Conservation (phyloP, 2,797 vertebrate genomes). For the Megaceryle alcyon region DNA sequence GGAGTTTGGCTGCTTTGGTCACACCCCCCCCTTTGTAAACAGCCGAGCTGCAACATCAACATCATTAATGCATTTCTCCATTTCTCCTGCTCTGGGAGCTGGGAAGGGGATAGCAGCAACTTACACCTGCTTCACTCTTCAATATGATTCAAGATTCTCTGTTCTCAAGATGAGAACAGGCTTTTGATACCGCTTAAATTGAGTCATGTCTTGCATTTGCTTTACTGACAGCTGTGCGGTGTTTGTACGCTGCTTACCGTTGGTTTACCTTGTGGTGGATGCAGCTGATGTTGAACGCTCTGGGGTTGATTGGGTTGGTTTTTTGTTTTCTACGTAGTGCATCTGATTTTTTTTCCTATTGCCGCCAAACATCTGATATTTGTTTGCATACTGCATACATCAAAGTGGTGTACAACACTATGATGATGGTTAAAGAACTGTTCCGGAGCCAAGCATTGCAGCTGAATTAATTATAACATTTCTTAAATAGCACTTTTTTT, state of each 20-base stretch:
- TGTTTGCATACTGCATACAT: slow-evolving; percentile 54
- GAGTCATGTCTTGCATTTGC: neutral
- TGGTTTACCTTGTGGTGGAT: neutral
- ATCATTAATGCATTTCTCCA: accelerated
- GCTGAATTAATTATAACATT: slow-evolving; percentile 19
- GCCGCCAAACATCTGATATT: slow-evolving; percentile 52
- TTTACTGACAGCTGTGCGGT: accelerated
- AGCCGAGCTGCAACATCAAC: neutral
- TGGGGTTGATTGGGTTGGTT: neutral
- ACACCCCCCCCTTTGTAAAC: neutral
- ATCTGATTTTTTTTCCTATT: slow-evolving; percentile 40
- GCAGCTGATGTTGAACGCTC: neutral
- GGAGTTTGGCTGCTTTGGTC: neutral
- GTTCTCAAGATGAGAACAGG: neutral
- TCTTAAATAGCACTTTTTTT: slow-evolving; percentile 47
- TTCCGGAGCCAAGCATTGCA: slow-evolving; percentile 26
- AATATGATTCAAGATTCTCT: neutral
- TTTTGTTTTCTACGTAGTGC: neutral
- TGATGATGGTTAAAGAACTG: slow-evolving; percentile 17
- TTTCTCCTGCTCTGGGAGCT: neutral
- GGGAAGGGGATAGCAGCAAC: neutral
- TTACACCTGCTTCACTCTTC: neutral
- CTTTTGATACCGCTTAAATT: neutral
- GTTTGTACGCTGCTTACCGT: neutral
- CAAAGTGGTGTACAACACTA: slow-evolving; percentile 3